A percentile compares a stretch with the other conserved stretches of the same genome.
Conservation (phyloP, 2,113 vertebrate species). For the Dromaius novaehollandiae region DNA sequence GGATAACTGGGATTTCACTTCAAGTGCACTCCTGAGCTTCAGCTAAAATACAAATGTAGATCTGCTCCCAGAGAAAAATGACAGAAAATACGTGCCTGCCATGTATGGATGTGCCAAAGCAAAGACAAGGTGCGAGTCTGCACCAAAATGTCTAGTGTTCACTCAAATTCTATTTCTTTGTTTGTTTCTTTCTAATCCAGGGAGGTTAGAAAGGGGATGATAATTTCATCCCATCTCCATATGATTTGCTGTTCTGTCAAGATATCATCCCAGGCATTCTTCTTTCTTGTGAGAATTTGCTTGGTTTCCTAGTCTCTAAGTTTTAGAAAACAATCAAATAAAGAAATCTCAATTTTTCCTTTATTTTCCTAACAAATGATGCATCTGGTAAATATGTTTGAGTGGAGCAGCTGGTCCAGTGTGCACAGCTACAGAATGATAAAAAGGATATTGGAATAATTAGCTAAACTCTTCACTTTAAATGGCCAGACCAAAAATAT, state of each 20-base stretch:
- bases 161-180: background rate
- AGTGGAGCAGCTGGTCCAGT: background rate
- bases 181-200: background rate
- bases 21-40: fast-evolving
- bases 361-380: background rate
- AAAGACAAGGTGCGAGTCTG: background rate
- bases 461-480: background rate
- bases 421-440: background rate
- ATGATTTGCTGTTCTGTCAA: background rate
- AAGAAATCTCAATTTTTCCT: background rate
- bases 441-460: background rate
- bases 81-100: background rate
- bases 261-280: background rate
- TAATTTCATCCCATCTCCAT: background rate
- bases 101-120: background rate
- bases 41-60: background rate
- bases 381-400: background rate
- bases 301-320: background rate
- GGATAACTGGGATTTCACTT: background rate
- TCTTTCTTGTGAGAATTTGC: background rate
- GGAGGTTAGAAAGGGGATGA: background rate
- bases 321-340: background rate
- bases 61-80: background rate
- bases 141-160: background rate
- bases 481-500: background rate